Percentiles rank a stretch among this genome's conserved stretches.
Evolutionary conservation across 2,113 vertebrate species (phyloP).

Genomic region (Silurus meridionalis): DNA sequence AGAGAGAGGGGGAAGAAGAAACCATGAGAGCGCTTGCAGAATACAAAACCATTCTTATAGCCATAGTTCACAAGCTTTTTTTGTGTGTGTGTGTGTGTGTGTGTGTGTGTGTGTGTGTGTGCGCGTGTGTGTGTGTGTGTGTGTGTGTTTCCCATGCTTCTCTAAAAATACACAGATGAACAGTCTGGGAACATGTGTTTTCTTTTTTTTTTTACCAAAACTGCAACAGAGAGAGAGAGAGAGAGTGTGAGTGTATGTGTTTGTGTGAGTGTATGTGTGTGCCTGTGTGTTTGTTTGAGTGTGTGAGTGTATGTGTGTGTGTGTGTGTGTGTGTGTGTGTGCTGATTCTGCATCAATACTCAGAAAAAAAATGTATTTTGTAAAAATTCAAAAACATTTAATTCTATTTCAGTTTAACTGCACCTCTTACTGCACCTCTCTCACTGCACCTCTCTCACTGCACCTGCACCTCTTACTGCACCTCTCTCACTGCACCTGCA

Average conservation of each 20-base stretch:
- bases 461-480: not conserved
- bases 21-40: not conserved
- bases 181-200: conserved; percentile 33
- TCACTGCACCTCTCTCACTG: not conserved
- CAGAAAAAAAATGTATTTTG: conserved; percentile 12
- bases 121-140: not conserved
- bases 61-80: conserved; percentile 15
- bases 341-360: conserved; percentile 40
- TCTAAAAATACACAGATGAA: conserved; percentile 44
- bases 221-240: conserved; percentile 25
- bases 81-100: not conserved
- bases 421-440: not conserved
- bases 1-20: not conserved
- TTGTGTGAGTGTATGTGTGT: conserved; percentile 13
- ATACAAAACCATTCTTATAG: not conserved
- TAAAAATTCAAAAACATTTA: conserved; percentile 32
- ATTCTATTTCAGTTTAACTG: conserved; percentile 19
- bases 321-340: not conserved
- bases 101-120: conserved; percentile 20
- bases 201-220: conserved; percentile 1
- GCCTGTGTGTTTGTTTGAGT: conserved; percentile 1
- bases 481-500: not conserved
- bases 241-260: conserved; percentile 5
- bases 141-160: conserved; percentile 38
- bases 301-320: conserved; percentile 1